Percentiles rank a stretch among this genome's conserved stretches.
These are phyloP conservation scores for Pogonophryne albipinna DNA, from an alignment of 2,797 vertebrate genomes.

Conservation along the genomic window DNA sequence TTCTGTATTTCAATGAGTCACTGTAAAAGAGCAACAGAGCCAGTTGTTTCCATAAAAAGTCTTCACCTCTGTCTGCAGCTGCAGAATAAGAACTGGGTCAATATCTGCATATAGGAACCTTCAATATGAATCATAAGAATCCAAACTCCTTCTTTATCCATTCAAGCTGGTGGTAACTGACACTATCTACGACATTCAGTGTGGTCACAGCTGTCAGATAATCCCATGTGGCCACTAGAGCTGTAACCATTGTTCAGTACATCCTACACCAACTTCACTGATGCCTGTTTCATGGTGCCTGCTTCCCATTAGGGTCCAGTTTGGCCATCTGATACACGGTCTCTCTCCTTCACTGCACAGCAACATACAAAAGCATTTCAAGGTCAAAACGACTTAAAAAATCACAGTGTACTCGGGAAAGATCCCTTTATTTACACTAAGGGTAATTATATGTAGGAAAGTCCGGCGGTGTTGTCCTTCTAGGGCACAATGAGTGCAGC, in stretches of 20 bases:
- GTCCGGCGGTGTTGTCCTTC: conserved; percentile 41
- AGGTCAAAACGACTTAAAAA: conserved; percentile 17
- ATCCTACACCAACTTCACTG: conserved; percentile 18
- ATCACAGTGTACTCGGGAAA: conserved; percentile 21
- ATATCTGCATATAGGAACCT: conserved; percentile 12
- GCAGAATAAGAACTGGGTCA: conserved; percentile 12
- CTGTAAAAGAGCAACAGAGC: conserved; percentile 50
- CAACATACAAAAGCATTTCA: conserved; percentile 46
- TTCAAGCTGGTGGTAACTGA: conserved; percentile 5
- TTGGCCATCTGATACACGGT: conserved; percentile 36
- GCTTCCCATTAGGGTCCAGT: conserved; percentile 51
- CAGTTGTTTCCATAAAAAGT: conserved; percentile 41
- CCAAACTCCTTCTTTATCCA: not conserved
- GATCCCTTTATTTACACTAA: conserved; percentile 41
- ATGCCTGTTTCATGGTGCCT: conserved; percentile 24
- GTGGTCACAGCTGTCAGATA: conserved; percentile 33
- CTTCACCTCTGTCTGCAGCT: conserved; percentile 28
- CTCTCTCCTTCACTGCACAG: conserved; percentile 24
- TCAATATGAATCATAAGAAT: not conserved
- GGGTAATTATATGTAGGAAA: conserved; percentile 36
- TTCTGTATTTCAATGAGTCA: conserved; percentile 39
- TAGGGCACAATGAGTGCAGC: conserved; percentile 46
- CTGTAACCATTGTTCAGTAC: not conserved
- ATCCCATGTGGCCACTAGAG: conserved; percentile 33
- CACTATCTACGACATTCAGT: conserved; percentile 8